phyloP scores from a whole-genome alignment of 2,797 vertebrate genomes.

The Dendrocincla tyrannina region DNA sequence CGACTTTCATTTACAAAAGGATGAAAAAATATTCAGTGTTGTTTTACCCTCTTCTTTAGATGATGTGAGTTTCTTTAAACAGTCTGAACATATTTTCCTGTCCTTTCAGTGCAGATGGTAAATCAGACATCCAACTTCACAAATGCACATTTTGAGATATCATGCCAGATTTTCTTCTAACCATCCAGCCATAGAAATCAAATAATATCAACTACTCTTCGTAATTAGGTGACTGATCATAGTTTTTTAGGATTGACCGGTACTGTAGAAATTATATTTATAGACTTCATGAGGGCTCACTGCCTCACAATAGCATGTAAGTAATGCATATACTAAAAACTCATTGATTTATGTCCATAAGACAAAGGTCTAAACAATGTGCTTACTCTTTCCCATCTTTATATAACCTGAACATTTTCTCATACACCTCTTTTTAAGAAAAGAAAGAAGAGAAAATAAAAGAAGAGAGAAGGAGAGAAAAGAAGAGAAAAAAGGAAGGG shows the following conservation, averaged over 20 bases:
- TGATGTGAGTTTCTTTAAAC: accelerated
- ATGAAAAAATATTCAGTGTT: not conserved
- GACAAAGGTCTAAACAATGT: not conserved
- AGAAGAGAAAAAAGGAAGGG: too few relatives aligned
- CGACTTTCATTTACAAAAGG: not conserved
- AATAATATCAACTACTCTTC: not conserved
- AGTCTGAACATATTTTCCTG: not conserved
- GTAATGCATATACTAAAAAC: not conserved
- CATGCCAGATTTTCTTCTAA: not conserved
- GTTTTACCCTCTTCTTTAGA: not conserved
- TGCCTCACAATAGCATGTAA: not conserved
- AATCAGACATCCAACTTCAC: not conserved
- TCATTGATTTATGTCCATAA: not conserved
- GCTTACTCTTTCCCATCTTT: not conserved
- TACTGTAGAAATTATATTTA: not conserved
- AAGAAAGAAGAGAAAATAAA: too few relatives aligned
- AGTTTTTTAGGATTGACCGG: not conserved
- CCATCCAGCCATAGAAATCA: not conserved
- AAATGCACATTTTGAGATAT: not conserved
- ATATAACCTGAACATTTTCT: not conserved
- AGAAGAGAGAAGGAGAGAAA: too few relatives aligned
- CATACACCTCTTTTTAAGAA: not conserved
- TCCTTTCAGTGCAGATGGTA: not conserved
- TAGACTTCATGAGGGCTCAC: not conserved
- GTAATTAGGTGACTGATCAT: not conserved